Evolutionary conservation across 64 coral and sea anemone species (phyloP).

Genomic region (Actinia tenebrosa): DNA sequence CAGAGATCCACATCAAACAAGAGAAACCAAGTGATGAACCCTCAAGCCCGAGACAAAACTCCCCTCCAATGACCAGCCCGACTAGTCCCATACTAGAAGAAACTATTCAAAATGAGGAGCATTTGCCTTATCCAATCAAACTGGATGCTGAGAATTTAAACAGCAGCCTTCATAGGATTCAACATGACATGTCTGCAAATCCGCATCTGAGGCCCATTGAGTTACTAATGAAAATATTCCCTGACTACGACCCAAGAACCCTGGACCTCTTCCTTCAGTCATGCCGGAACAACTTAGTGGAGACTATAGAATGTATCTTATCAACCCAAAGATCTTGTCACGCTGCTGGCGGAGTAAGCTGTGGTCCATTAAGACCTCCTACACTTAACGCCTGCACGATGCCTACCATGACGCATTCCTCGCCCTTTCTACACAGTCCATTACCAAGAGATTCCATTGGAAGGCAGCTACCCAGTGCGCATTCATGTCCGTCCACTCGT

Average conservation of each 20-base stretch:
- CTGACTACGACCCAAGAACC: slow-evolving; percentile 30
- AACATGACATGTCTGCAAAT: background rate
- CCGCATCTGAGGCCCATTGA: slow-evolving; percentile 23
- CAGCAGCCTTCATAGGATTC: slow-evolving; percentile 17
- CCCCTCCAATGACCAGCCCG: background rate
- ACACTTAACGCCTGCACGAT: slow-evolving; percentile 23
- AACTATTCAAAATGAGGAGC: background rate
- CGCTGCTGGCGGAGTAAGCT: background rate
- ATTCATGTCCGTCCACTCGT: slow-evolving; percentile 28
- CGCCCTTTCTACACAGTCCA: slow-evolving; percentile 48
- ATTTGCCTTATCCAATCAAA: slow-evolving; percentile 23
- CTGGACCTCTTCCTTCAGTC: slow-evolving; percentile 48
- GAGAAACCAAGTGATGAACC: slow-evolving; percentile 12
- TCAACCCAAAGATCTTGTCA: slow-evolving; percentile 23
- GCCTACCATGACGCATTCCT: slow-evolving; percentile 22
- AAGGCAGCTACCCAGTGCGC: slow-evolving; percentile 34
- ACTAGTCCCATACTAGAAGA: background rate
- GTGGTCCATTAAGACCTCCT: slow-evolving; percentile 5
- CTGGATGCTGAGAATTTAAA: background rate
- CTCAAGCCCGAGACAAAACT: slow-evolving; percentile 9
- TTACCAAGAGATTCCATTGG: slow-evolving; percentile 26
- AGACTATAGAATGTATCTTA: slow-evolving; percentile 47
- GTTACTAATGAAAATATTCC: slow-evolving; percentile 47
- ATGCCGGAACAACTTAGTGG: slow-evolving; percentile 43
- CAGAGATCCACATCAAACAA: slow-evolving; percentile 36